Conservation (phyloP, 2,888 invertebrate species). For the Ophion ellenae region DNA sequence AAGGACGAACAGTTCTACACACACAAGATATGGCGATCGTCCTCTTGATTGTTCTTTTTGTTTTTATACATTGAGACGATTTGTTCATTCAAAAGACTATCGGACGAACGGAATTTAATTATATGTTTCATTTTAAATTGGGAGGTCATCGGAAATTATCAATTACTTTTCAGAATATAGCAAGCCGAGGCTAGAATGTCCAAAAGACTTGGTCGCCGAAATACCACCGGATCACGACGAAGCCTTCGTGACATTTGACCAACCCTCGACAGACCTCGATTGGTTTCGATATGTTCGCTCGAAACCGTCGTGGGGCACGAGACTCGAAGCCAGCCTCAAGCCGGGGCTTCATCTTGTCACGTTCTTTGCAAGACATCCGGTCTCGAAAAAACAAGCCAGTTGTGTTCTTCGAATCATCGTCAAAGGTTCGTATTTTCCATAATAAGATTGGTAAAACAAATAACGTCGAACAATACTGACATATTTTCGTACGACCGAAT, state of each 20-base stretch:
- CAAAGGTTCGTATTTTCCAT: constrained; percentile 73
- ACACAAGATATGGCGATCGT: too few relatives aligned
- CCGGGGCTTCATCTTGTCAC: constrained; percentile 84
- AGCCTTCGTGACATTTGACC: constrained; percentile 84
- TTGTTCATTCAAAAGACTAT: too few relatives aligned
- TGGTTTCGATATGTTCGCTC: constrained; percentile 85
- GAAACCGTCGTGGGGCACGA: constrained; percentile 85
- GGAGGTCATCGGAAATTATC: neutral
- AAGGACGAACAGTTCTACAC: too few relatives aligned
- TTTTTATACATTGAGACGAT: too few relatives aligned
- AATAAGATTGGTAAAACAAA: neutral
- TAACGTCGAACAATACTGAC: neutral
- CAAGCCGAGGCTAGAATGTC: constrained; percentile 85
- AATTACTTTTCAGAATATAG: constrained; percentile 81
- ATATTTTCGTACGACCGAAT: too few relatives aligned
- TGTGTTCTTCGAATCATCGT: constrained; percentile 83
- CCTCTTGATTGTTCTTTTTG: too few relatives aligned
- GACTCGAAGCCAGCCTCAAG: constrained; percentile 84
- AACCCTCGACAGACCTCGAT: constrained; percentile 85
- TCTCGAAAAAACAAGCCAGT: constrained; percentile 83
- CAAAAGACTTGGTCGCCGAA: constrained; percentile 84
- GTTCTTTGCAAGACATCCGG: constrained; percentile 85
- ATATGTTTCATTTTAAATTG: neutral
- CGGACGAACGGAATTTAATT: too few relatives aligned
- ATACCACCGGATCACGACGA: constrained; percentile 83